phyloP scores from a whole-genome alignment of 2,888 invertebrate species.

The Emesis castigata region DNA sequence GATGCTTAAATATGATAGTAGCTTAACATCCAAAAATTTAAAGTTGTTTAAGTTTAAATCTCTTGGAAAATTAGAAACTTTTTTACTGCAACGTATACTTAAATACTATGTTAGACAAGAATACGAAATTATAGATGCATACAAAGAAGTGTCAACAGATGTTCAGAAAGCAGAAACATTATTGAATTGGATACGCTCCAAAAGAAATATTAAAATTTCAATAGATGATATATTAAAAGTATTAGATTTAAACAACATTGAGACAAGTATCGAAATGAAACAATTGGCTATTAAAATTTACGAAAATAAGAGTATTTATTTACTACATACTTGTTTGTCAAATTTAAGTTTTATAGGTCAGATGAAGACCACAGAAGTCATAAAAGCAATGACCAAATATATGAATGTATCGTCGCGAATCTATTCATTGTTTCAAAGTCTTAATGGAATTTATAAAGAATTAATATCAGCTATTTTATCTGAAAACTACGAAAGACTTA shows the following conservation, averaged over 20 bases:
- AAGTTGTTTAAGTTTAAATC: slow-evolving; percentile 1
- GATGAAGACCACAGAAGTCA: background rate
- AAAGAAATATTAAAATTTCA: background rate
- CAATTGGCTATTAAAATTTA: background rate
- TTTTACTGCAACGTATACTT: slow-evolving; percentile 9
- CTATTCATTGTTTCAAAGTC: background rate
- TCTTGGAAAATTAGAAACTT: background rate
- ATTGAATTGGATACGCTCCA: background rate
- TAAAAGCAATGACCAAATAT: slow-evolving; percentile 12
- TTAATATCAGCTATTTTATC: background rate
- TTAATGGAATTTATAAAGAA: background rate
- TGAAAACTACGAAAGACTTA: background rate
- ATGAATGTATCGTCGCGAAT: background rate
- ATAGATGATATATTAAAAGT: slow-evolving; percentile 4
- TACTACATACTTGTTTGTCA: background rate
- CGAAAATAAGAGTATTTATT: background rate
- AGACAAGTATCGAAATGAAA: background rate
- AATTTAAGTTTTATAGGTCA: slow-evolving; percentile 12
- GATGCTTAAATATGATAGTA: slow-evolving; percentile 8
- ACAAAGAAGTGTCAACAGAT: slow-evolving; percentile 1
- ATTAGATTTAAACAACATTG: background rate
- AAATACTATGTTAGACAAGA: slow-evolving; percentile 10
- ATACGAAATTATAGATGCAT: slow-evolving; percentile 8
- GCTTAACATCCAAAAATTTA: background rate
- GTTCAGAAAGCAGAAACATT: background rate